A percentile compares a stretch with the other conserved stretches of the same genome.
Evolutionary conservation across 2,113 vertebrate species (phyloP).

Genomic region (Neolamprologus sp.): DNA sequence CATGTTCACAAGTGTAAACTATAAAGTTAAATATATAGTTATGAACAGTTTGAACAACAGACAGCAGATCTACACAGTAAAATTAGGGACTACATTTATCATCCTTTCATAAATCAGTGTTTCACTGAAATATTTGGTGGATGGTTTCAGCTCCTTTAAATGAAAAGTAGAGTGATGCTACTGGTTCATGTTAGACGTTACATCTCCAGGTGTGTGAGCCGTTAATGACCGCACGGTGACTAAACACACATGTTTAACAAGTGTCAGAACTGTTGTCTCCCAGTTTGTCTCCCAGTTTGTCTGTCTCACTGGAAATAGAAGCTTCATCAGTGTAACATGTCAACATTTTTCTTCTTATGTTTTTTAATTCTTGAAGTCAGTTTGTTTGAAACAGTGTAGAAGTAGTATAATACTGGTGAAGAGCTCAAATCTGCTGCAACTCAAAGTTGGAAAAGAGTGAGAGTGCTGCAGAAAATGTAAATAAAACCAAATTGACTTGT

Average conservation of each 20-base stretch:
- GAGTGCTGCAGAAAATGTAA: background rate
- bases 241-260: background rate
- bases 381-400: background rate
- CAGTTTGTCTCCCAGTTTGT: background rate
- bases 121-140: background rate
- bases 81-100: background rate
- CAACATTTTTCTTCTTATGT: background rate
- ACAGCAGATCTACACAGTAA: accelerated
- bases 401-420: background rate
- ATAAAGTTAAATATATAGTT: background rate
- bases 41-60: background rate
- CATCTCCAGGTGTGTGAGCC: background rate
- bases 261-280: background rate
- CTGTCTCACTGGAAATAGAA: background rate
- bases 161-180: background rate
- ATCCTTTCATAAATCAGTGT: background rate
- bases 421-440: background rate
- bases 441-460: background rate
- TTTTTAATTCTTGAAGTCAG: background rate
- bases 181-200: background rate
- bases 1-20: background rate
- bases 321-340: background rate
- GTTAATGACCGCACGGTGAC: background rate
- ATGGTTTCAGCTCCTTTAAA: background rate
- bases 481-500: background rate